These are phyloP conservation scores for Nothocercus nigrocapillus DNA, from an alignment of 2,113 vertebrate species.

Conservation along the genomic window DNA sequence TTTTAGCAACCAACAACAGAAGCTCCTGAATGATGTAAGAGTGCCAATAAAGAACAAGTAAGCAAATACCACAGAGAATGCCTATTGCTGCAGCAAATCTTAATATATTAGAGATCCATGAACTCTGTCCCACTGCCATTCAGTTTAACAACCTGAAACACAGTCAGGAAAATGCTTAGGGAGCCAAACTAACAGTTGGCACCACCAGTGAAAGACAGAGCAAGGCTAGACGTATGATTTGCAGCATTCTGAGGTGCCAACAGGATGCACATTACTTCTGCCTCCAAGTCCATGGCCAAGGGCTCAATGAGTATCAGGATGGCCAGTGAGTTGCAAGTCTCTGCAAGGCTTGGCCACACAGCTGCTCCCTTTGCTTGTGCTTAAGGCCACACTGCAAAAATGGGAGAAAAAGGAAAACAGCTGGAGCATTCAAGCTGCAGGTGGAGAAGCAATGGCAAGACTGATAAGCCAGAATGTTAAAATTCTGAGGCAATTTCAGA, in stretches of 20 bases:
- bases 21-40: background rate
- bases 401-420: background rate
- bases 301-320: background rate
- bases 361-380: background rate
- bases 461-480: constrained; percentile 39
- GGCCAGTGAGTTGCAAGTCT: background rate
- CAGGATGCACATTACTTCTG: background rate
- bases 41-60: background rate
- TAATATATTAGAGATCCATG: background rate
- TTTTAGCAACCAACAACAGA: background rate
- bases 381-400: constrained; percentile 2
- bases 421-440: background rate
- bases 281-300: background rate
- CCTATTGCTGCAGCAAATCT: background rate
- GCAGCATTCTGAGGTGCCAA: background rate
- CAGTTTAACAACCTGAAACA: background rate
- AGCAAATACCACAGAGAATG: background rate
- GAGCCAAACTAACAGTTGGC: background rate
- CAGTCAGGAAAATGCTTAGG: background rate
- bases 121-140: background rate
- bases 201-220: background rate
- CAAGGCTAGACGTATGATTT: background rate
- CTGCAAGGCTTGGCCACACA: background rate
- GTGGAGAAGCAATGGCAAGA: background rate
- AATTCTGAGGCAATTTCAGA: constrained; percentile 31